These are phyloP conservation scores for Melanotus villosus DNA, from an alignment of 2,888 invertebrate genomes.

Conservation along the genomic window DNA sequence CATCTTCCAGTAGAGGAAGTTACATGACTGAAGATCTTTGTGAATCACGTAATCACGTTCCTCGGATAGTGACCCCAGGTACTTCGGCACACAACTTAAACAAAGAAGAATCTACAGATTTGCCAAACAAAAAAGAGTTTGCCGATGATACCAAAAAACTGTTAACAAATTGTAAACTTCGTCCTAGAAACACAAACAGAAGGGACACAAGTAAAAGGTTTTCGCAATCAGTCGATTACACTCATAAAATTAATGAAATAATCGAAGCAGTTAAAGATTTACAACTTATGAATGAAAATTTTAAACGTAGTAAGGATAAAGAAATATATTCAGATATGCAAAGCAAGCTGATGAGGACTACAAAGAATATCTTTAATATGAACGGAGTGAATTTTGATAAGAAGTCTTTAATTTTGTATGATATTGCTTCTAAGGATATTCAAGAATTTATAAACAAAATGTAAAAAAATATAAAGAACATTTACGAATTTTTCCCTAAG, in stretches of 20 bases:
- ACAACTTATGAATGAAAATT: background rate
- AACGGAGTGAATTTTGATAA: background rate
- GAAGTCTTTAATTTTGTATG: background rate
- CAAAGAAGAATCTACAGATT: too few species aligned
- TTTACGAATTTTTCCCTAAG: too few species aligned
- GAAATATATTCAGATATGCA: background rate
- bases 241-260: background rate
- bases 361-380: constrained; percentile 2
- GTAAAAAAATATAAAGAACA: background rate
- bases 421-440: constrained; percentile 11
- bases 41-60: too few species aligned
- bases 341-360: background rate
- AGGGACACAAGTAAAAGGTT: too few species aligned
- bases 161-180: too few species aligned
- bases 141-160: too few species aligned
- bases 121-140: too few species aligned
- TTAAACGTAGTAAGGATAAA: background rate
- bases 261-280: constrained; percentile 6
- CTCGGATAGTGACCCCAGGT: too few species aligned
- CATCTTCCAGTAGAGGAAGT: too few species aligned
- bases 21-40: too few species aligned
- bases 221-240: constrained; percentile 6
- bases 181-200: too few species aligned
- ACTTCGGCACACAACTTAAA: too few species aligned
- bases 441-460: constrained; percentile 15